Evolutionary conservation across 2,888 invertebrate genomes (phyloP), one percentile per base, ranked within the genome.

Genomic region (Lasioglossum vierecki): DNA sequence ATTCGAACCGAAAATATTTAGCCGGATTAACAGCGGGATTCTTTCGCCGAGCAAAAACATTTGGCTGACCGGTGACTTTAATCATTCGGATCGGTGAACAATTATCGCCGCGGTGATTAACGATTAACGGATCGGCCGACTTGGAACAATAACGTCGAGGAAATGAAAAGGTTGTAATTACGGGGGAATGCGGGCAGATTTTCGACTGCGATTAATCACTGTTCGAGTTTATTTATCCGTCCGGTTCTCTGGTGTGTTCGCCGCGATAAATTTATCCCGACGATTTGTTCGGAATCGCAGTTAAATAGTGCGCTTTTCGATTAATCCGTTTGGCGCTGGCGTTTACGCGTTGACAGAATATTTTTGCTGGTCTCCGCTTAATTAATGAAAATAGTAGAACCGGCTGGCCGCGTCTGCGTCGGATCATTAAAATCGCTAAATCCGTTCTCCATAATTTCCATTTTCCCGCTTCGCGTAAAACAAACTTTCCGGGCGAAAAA

Each of bases 91-190:
- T 71, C 71, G 71, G 41, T 71, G 41, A 41, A 71, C 71, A 71
- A 71, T 41, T 39, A 71, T 5, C n/a, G 41, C 35, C 22, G 22
- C 35, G 71, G 41, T 41, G 66, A 68, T 68, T 68, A 70, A 70
- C 70, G 46, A 71, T 78, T 70, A 77, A 77, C 80, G 41, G 70
- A 79, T 44, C n/a, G 63, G 79, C 11, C 71, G 63, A 79, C 72
- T 81, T 72, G 70, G 63, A 60, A 81, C 79, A 72, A 78, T 78
- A 66, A 72, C 63, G 41, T 26, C 22, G 39, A 63, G 81, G 35
- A 73, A 73, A 72, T 79, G 81, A 79, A 66, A 82, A 82, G 81
- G 72, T 79, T 41, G 81, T 15, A 82, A 82, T 82, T 79, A 79
- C 80, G 72, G 41, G 81, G 81, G 39, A 22, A 53, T 30, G 70